A percentile compares a stretch with the other conserved stretches of the same genome.
Evolutionary conservation across 2,113 vertebrate species (phyloP).

Genomic region (Eulemur rufifrons): DNA sequence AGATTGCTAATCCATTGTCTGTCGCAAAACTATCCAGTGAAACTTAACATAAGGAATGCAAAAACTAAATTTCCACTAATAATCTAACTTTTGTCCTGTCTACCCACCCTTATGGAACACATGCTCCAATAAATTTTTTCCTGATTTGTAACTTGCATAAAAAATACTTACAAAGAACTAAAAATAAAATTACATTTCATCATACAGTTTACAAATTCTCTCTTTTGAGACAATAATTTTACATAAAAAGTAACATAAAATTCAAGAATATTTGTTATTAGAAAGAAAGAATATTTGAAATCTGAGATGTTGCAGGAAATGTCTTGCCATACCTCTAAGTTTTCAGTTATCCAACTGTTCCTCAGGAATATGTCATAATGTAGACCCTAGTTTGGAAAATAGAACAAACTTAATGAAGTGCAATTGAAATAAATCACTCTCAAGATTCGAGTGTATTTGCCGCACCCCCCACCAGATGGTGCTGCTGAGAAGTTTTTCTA

Average conservation of each 20-base stretch:
- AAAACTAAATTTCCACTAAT: neutral
- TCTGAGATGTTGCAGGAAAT: slow-evolving; percentile 3
- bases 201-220: neutral
- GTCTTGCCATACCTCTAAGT: neutral
- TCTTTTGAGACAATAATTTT: neutral
- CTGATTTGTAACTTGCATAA: neutral
- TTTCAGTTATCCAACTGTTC: neutral
- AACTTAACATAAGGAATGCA: neutral
- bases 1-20: neutral
- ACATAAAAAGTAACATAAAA: slow-evolving; percentile 4
- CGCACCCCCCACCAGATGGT: slow-evolving; percentile 48
- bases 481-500: slow-evolving; percentile 30
- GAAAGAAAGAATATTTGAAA: neutral
- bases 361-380: neutral
- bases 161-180: neutral
- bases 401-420: neutral
- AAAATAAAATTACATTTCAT: slow-evolving; percentile 17
- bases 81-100: neutral
- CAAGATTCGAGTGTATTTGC: neutral
- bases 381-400: neutral
- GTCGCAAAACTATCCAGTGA: neutral
- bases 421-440: slow-evolving; percentile 2
- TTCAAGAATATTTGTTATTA: slow-evolving; percentile 15
- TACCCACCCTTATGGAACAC: neutral
- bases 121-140: neutral